Conservation (phyloP, 2,888 invertebrate species). For the Aquatica leii region DNA sequence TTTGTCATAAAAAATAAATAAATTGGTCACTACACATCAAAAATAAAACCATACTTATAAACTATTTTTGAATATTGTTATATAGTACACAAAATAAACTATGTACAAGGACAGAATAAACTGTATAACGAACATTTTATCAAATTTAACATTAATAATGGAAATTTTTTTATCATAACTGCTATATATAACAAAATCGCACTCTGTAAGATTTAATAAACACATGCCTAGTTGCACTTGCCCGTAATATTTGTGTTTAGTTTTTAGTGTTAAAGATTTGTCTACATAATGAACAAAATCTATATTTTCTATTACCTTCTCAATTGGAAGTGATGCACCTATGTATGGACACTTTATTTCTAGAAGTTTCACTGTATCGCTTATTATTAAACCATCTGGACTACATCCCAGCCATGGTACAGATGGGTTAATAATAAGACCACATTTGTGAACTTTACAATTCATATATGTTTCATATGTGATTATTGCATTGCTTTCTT, state of each 20-base stretch:
- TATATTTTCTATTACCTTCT: not conserved
- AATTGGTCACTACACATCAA: not conserved
- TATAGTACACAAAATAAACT: not conserved
- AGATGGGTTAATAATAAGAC: not conserved
- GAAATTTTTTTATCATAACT: constrained; percentile 1
- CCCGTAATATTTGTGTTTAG: not conserved
- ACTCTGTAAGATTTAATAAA: not conserved
- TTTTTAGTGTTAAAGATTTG: not conserved
- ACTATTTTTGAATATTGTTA: not conserved
- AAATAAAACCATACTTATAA: constrained; percentile 1
- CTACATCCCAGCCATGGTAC: not conserved
- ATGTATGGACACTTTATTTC: not conserved
- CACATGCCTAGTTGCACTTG: not conserved
- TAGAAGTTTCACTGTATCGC: not conserved
- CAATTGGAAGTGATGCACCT: not conserved
- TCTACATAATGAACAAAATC: not conserved
- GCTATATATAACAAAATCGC: constrained; percentile 1
- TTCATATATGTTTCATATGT: no score
- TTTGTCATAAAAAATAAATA: not conserved
- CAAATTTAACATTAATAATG: constrained; percentile 1
- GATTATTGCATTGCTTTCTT: no score
- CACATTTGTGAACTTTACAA: no score
- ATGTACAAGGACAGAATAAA: not conserved
- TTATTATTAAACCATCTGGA: not conserved
- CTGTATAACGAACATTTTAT: constrained; percentile 3